Conservation (phyloP, 2,797 vertebrate genomes). For the Malacoctenus gilli region DNA sequence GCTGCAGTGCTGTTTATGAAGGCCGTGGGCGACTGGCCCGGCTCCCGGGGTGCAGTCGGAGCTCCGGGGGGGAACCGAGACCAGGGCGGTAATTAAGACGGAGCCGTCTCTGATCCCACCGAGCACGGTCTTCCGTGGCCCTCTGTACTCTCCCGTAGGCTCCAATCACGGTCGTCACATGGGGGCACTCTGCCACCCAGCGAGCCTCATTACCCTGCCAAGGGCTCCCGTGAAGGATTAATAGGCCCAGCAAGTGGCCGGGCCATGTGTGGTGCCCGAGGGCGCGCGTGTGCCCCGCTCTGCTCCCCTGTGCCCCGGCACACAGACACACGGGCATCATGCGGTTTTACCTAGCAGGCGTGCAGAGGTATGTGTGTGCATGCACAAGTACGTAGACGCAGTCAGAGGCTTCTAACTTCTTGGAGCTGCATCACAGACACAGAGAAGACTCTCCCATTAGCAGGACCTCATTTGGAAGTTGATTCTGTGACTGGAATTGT, state of each 20-base stretch:
- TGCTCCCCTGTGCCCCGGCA: constrained; percentile 59
- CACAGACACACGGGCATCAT: constrained; percentile 50
- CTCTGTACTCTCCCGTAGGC: constrained; percentile 61
- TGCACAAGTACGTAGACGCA: constrained; percentile 9
- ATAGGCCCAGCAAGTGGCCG: constrained; percentile 71
- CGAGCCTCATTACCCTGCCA: constrained; percentile 82
- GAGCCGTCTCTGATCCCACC: constrained; percentile 61
- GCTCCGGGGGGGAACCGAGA: constrained; percentile 48
- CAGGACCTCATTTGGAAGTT: background rate
- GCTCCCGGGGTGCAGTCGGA: constrained; percentile 47
- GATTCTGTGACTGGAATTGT: no score
- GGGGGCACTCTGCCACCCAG: constrained; percentile 67
- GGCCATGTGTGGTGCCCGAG: constrained; percentile 58
- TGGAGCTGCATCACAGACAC: background rate
- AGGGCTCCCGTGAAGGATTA: constrained; percentile 78
- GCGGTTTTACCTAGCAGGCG: constrained; percentile 38
- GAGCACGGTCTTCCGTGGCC: constrained; percentile 63
- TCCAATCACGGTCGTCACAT: constrained; percentile 63
- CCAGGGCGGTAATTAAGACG: constrained; percentile 78
- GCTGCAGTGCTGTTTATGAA: constrained; percentile 22
- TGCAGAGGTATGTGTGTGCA: constrained; percentile 15
- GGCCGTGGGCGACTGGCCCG: constrained; percentile 46
- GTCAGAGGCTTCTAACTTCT: constrained; percentile 3
- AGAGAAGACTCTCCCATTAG: background rate
- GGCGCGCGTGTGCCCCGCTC: constrained; percentile 48